These are phyloP conservation scores for Stomorhina lunata DNA, from an alignment of 2,888 invertebrate genomes.

Conservation along the genomic window DNA sequence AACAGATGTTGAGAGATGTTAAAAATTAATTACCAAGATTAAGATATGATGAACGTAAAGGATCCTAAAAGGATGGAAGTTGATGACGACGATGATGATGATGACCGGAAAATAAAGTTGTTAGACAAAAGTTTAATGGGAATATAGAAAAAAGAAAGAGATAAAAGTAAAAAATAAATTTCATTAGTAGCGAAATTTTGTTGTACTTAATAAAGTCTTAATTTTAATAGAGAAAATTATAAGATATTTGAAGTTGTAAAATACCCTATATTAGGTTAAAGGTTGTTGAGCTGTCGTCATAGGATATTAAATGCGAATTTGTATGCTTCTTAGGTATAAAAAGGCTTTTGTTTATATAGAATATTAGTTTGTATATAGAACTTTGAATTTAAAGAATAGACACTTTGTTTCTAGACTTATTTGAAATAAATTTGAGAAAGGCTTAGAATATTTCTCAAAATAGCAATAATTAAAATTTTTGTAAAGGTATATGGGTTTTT, in stretches of 20 bases:
- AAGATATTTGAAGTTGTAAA: neutral
- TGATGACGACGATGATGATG: neutral
- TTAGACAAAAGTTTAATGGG: constrained; percentile 2
- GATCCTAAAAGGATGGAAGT: neutral
- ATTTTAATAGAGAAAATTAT: neutral
- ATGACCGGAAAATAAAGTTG: neutral
- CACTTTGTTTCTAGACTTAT: too few relatives aligned
- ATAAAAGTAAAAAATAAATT: neutral
- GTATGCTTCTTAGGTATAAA: too few relatives aligned
- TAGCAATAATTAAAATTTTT: too few relatives aligned
- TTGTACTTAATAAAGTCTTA: neutral
- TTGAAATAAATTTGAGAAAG: too few relatives aligned
- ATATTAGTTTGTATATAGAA: too few relatives aligned
- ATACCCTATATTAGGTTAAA: too few relatives aligned
- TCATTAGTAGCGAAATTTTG: neutral
- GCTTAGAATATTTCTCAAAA: too few relatives aligned
- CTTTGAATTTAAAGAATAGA: too few relatives aligned
- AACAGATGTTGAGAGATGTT: constrained; percentile 20
- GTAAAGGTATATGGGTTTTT: too few relatives aligned
- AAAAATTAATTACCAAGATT: constrained; percentile 39
- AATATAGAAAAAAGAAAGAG: neutral
- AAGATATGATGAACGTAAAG: constrained; percentile 1
- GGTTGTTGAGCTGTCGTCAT: too few relatives aligned
- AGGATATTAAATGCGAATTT: too few relatives aligned
- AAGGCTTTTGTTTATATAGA: too few relatives aligned